Conservation (phyloP, 1,140 invertebrate species). For the Lepidurus arcticus region DNA sequence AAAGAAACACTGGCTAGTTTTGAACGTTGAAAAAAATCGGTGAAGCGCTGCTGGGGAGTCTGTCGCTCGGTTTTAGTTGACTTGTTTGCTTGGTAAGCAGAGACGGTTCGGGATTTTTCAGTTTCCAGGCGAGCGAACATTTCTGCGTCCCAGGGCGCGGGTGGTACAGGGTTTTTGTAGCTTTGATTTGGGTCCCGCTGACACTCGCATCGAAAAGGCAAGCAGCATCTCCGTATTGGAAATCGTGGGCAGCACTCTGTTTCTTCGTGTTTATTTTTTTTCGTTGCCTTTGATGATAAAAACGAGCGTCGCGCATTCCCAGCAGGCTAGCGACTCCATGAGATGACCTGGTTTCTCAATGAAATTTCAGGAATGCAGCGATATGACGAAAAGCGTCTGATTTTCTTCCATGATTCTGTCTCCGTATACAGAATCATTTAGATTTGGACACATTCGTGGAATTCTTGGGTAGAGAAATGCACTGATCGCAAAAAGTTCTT, state of each 20-base stretch:
- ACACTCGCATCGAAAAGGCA: not conserved
- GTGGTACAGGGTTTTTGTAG: not conserved
- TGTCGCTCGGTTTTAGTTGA: not conserved
- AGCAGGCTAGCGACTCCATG: not conserved
- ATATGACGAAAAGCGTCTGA: not conserved
- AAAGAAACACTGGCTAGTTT: too few species aligned
- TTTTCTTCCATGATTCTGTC: not conserved
- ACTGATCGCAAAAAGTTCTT: too few species aligned
- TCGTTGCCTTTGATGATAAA: not conserved
- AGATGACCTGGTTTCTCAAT: not conserved
- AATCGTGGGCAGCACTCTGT: not conserved
- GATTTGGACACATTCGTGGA: too few species aligned
- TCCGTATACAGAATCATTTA: too few species aligned
- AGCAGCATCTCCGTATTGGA: not conserved
- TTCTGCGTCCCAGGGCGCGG: not conserved
- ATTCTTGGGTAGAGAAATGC: too few species aligned
- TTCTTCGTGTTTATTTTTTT: not conserved
- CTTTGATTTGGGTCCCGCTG: not conserved
- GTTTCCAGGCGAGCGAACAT: not conserved
- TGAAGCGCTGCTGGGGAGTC: not conserved
- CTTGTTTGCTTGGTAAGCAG: slow-evolving; percentile 7
- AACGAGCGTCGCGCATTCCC: not conserved
- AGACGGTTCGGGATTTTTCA: not conserved
- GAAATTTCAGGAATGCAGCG: not conserved
- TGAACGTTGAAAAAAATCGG: not conserved